Percentiles rank a stretch among this genome's conserved stretches.
phyloP scores from a whole-genome alignment of 2,888 invertebrate species.

The Siphlonurus alternatus region DNA sequence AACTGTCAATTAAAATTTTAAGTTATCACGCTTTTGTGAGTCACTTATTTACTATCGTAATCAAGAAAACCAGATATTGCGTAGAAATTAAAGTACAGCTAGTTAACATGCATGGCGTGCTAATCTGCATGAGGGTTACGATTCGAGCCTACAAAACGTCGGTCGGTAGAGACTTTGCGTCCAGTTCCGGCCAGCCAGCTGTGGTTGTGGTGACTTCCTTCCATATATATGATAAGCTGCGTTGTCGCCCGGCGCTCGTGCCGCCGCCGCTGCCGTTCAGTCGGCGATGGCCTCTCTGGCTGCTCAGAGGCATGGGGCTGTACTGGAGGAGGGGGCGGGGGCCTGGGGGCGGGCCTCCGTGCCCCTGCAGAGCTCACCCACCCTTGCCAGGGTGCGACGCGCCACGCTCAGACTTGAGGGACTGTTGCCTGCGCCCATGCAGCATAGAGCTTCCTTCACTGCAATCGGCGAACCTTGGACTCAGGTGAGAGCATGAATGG shows the following conservation, averaged over 20 bases:
- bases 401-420: neutral
- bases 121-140: too few species aligned
- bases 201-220: neutral
- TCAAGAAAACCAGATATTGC: too few species aligned
- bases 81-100: too few species aligned
- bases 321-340: neutral
- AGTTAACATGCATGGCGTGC: too few species aligned
- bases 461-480: neutral
- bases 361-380: neutral
- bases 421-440: neutral
- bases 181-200: too few species aligned
- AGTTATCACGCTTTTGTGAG: too few species aligned
- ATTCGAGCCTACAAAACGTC: too few species aligned
- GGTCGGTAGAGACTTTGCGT: too few species aligned
- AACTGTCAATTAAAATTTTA: too few species aligned
- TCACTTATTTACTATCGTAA: too few species aligned
- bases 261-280: neutral
- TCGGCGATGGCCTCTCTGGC: neutral
- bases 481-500: neutral
- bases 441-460: neutral
- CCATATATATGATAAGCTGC: neutral
- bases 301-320: neutral
- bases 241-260: neutral
- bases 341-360: neutral
- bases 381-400: neutral